Evolutionary conservation across 1,140 invertebrate species (phyloP).

Genomic region (Nymphalis io): DNA sequence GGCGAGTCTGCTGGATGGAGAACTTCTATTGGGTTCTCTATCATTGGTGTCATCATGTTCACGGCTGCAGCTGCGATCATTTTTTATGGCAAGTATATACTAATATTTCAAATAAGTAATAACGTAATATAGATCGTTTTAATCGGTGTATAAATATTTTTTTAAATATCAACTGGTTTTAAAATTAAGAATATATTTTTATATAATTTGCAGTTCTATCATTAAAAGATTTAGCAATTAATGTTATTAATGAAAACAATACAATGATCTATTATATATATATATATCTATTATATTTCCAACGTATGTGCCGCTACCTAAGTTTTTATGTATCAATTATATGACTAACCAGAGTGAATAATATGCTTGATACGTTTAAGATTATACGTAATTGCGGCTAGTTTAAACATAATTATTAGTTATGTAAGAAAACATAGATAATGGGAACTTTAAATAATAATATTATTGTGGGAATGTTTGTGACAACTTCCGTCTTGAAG

Average conservation of each 20-base stretch:
- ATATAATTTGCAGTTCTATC: too few species aligned
- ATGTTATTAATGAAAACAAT: too few species aligned
- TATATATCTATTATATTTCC: too few species aligned
- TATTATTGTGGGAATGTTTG: not conserved
- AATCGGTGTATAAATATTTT: too few species aligned
- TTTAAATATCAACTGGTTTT: too few species aligned
- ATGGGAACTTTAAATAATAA: not conserved
- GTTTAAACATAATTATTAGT: constrained; percentile 10
- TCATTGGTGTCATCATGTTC: constrained; percentile 83
- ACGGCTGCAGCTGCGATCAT: constrained; percentile 83
- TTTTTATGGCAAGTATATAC: constrained; percentile 81
- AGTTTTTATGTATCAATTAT: constrained; percentile 5
- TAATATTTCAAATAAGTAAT: constrained; percentile 5
- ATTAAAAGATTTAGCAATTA: too few species aligned
- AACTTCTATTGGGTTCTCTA: constrained; percentile 83
- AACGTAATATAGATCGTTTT: too few species aligned
- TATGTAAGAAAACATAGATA: constrained; percentile 7
- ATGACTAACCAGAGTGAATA: constrained; percentile 15
- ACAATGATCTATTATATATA: too few species aligned
- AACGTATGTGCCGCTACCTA: not conserved
- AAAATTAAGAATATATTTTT: too few species aligned
- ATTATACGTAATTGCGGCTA: constrained; percentile 19
- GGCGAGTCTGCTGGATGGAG: constrained; percentile 85
- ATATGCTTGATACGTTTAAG: not conserved
- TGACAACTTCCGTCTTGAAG: not conserved